These are phyloP conservation scores for Ctenodactylus gundi DNA, from an alignment of 2,113 vertebrate genomes.

Conservation along the genomic window DNA sequence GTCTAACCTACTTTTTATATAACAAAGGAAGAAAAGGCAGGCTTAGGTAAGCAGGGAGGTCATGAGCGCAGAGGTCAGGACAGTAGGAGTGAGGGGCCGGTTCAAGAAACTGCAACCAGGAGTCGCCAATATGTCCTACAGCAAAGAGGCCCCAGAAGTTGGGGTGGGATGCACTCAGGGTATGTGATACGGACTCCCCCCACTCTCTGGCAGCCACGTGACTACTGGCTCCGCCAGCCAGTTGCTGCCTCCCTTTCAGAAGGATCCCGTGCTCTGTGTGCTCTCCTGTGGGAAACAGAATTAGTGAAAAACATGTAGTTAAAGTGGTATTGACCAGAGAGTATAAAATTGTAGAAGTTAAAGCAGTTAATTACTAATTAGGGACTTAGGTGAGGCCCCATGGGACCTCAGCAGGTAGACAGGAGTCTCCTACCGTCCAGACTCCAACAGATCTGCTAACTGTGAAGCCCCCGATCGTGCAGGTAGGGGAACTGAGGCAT, in stretches of 20 bases:
- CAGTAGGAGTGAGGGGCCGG: not conserved
- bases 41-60: not conserved
- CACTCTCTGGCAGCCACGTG: not conserved
- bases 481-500: not conserved
- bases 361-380: not conserved
- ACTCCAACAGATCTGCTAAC: accelerated
- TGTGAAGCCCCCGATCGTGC: not conserved
- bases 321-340: not conserved
- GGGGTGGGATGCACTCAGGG: not conserved
- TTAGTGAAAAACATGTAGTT: not conserved
- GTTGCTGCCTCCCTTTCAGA: not conserved
- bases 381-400: not conserved
- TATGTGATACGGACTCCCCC: accelerated
- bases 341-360: not conserved
- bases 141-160: accelerated
- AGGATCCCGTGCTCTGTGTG: not conserved
- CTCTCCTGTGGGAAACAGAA: not conserved
- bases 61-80: not conserved
- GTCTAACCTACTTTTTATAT: too few relatives aligned
- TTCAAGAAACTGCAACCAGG: too few relatives aligned
- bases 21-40: too few relatives aligned
- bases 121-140: not conserved
- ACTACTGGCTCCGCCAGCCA: not conserved
- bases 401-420: accelerated
- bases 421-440: accelerated